Evolutionary conservation across 2,797 vertebrate species (phyloP), one percentile per base, ranked within the genome.

Genomic region (Gymnocypris eckloni): DNA sequence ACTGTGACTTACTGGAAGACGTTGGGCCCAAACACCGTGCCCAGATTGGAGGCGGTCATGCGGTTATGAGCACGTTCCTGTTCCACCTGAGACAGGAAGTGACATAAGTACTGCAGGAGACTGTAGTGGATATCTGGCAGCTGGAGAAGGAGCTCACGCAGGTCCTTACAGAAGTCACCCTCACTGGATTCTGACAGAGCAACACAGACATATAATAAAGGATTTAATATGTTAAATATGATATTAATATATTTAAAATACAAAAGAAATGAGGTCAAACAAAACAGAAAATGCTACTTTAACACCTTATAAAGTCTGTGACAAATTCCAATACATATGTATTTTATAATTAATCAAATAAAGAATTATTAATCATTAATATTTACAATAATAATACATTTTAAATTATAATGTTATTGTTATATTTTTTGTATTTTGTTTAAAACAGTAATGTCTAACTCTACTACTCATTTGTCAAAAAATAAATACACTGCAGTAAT

Each of bases 11-110:
- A 99, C 97, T 96, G 96, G 93, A 99, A 99, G 89, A 97, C 95
- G 73, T 94, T 99, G 90, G 98, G 97, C 89, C 97, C 97, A 91
- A 99, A 98, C 16, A 98, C 96, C 2, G 97, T 98, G 87, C 97
- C 97, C 8, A 99, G 96, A 90, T 98, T 98, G 91, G 94, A 92
- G 48, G 96, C 90, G 4, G 94, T 97, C 97, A 99, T 99, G 81
- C 94, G 96, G 92, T 98, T 99, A 86, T 97, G 94, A 18, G 89
- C 22, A 0, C 97, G 96, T 86, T 96, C 95, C 75, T 93, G 87
- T 83, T 97, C 97, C 87, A 98, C 97, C 67, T 95, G 91, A 7
- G 95, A 94, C 87, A 99, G 95, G 93, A 99, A 99, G 88, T 92
- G 94, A 92, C 97, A 97, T 39, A 99, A 94, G 92, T 97, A 98